phyloP scores from a whole-genome alignment of 1,140 invertebrate species.

The Apis cerana region DNA sequence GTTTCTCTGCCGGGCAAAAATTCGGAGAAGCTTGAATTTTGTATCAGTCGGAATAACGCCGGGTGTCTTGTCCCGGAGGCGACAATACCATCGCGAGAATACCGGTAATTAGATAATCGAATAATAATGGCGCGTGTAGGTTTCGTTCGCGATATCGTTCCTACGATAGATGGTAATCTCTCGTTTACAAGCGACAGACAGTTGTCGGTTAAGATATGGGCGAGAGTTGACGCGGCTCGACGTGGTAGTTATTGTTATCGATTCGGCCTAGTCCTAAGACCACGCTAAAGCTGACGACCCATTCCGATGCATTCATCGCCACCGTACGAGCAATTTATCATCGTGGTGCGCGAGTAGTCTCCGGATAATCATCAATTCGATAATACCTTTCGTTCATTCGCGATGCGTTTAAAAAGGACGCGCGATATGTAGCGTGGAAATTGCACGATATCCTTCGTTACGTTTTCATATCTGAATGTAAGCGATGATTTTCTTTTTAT shows the following conservation, averaged over 20 bases:
- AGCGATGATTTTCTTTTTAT: neutral
- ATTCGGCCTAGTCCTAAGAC: conserved; percentile 69
- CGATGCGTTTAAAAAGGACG: neutral
- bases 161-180: neutral
- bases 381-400: neutral
- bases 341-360: conserved; percentile 6
- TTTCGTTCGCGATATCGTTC: conserved; percentile 14
- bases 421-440: no score
- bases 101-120: conserved; percentile 22
- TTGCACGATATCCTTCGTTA: neutral
- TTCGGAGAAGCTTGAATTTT: neutral
- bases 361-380: conserved; percentile 27
- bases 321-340: conserved; percentile 48
- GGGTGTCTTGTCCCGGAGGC: neutral
- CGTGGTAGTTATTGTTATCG: conserved; percentile 68
- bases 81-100: neutral
- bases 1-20: neutral
- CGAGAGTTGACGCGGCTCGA: conserved; percentile 39
- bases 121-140: neutral
- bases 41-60: neutral
- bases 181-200: neutral
- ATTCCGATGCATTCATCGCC: conserved; percentile 59
- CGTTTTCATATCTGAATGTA: neutral
- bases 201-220: neutral
- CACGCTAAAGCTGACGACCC: conserved; percentile 61